Conservation (phyloP, 2,113 vertebrate genomes). For the Protobothrops flavoviridis region DNA sequence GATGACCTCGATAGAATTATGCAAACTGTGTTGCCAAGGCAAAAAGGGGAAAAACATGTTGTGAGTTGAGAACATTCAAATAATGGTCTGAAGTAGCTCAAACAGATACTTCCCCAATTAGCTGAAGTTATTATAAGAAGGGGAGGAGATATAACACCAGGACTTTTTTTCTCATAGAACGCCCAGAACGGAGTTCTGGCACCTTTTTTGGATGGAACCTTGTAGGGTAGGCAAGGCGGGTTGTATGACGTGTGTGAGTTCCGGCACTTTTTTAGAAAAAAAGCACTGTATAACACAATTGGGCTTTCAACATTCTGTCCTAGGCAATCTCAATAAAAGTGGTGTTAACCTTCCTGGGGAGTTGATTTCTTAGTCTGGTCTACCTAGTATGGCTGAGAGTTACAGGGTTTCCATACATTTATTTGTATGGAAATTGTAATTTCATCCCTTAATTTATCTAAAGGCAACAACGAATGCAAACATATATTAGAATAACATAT, state of each 20-base stretch:
- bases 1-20: neutral
- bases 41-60: neutral
- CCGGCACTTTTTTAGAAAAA: no score
- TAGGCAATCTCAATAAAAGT: neutral
- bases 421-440: no score
- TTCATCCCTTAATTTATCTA: no score
- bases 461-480: neutral
- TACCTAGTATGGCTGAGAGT: neutral
- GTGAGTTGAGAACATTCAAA: neutral
- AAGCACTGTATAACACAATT: no score
- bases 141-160: neutral
- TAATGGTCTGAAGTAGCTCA: neutral
- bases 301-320: neutral
- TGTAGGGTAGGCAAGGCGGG: no score
- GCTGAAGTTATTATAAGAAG: neutral
- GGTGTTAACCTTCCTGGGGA: neutral
- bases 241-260: no score
- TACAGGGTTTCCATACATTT: neutral
- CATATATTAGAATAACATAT: neutral
- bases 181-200: no score
- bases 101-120: neutral
- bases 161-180: no score
- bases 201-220: no score
- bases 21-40: neutral
- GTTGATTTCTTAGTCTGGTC: neutral